Evolutionary conservation across 37 sponge, comb jelly and placozoan genomes (phyloP).

Genomic region (Lycopodina hypogea): DNA sequence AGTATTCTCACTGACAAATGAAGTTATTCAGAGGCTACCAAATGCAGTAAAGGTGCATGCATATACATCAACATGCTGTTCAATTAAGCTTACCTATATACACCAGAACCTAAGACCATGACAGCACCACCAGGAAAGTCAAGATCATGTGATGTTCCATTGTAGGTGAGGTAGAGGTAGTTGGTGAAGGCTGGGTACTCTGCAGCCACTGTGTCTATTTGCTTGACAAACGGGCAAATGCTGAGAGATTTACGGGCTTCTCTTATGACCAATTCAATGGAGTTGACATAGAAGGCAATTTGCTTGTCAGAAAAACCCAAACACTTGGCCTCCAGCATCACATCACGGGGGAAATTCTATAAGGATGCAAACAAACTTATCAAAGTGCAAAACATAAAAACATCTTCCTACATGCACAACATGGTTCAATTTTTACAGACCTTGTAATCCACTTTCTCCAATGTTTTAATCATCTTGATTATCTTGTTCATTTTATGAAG

Average conservation of each 20-base stretch:
- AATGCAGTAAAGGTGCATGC: too few species aligned
- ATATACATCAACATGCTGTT: too few species aligned
- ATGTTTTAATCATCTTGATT: slow-evolving; percentile 40
- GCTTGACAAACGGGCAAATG: slow-evolving; percentile 86
- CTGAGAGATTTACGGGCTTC: slow-evolving; percentile 53
- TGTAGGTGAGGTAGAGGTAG: slow-evolving; percentile 98
- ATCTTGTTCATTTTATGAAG: slow-evolving; percentile 90
- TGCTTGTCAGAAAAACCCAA: slow-evolving; percentile 94
- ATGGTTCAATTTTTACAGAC: slow-evolving; percentile 15
- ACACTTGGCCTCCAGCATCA: slow-evolving; percentile 83
- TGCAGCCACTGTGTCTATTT: slow-evolving; percentile 97
- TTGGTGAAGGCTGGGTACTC: slow-evolving; percentile 96
- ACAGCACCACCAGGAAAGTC: slow-evolving; percentile 73
- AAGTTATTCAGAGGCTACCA: too few species aligned
- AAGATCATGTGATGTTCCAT: slow-evolving; percentile 81
- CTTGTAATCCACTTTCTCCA: slow-evolving; percentile 50
- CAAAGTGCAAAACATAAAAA: too few species aligned
- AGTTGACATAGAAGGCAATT: slow-evolving; percentile 81
- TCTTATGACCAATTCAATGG: slow-evolving; percentile 69
- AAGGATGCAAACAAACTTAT: background rate
- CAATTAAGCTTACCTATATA: slow-evolving; percentile 54
- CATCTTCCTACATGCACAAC: background rate
- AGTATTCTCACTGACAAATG: too few species aligned
- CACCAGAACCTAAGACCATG: slow-evolving; percentile 96
- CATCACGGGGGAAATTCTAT: slow-evolving; percentile 19